Base-by-base conservation (phyloP, 2,113 vertebrate genomes). In the Cyprichromis sp. region DNA sequence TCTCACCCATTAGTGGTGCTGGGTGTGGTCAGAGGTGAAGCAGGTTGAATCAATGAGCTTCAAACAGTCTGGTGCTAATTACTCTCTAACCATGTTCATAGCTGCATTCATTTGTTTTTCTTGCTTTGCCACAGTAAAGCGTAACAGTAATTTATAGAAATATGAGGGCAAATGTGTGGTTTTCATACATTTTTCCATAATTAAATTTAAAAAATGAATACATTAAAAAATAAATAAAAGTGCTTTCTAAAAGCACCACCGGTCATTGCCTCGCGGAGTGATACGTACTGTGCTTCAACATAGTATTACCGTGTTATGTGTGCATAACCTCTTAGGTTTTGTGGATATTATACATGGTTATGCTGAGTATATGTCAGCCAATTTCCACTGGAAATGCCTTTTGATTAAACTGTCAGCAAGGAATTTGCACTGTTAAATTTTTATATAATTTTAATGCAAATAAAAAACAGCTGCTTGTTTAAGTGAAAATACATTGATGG, bases 301-400 rank as follows among this genome's bases (percentile, higher is more conserved):
- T 53, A 54, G 0, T 11, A 54, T 54, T 54, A 54, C 52, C 5
- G 0, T 54, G 1, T 53, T 1, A 1, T 21, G n/a, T 54, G 10
- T 54, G 10, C 0, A 54, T 54, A 54, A 54, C 53, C 53, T 24
- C n/a, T 54, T 54, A 24, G 4, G 53, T 54, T 24, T 1, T 54
- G n/a, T 54, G 53, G 10, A 24, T 54, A 3, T 54, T 54, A 54
- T 24, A 24, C 53, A 55, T 55, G 53, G 53, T 54, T 54, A 54
- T 54, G n/a, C 52, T 54, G n/a, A 54, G 5, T 9, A 21, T 53
- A 1, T 2, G 52, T 54, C 3, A 5, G 5, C 52, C 52, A 21
- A 7, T 54, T 54, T 54, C 2, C n/a, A 54, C 52, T 54, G 52
- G 52, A 54, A 54, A 21, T 1, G n/a, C 5, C 2, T 21, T 54